phyloP scores from a whole-genome alignment of 2,797 vertebrate species.

The Coregonus ussuriensis region DNA sequence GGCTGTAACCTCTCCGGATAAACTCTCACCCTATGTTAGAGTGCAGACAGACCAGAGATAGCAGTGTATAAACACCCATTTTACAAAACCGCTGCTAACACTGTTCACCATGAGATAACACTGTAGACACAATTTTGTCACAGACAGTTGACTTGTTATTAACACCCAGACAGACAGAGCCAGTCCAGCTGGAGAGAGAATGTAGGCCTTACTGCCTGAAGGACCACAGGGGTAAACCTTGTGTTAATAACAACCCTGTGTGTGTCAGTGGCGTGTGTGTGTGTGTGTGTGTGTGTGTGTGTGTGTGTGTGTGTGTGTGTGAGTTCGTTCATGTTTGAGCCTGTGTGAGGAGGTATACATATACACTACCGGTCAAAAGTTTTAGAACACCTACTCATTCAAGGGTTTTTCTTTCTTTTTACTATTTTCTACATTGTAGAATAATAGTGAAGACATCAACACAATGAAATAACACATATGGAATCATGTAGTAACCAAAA shows the following conservation, averaged over 20 bases:
- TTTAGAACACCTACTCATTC: no score
- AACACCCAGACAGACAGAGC: conserved; percentile 14
- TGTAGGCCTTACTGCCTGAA: background rate
- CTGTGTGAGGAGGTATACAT: background rate
- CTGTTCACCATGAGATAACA: background rate
- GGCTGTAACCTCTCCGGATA: conserved; percentile 45
- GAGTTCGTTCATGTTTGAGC: background rate
- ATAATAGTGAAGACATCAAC: no score
- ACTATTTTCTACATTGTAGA: no score
- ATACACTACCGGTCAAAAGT: background rate
- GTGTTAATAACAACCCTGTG: conserved; percentile 15
- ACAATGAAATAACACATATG: no score
- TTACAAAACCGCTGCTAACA: background rate
- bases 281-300: background rate
- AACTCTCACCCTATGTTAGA: conserved; percentile 45
- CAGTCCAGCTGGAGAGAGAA: conserved; percentile 8
- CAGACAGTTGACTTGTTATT: conserved; percentile 8
- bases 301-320: background rate
- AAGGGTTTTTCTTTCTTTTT: no score
- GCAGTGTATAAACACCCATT: conserved; percentile 9
- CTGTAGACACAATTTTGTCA: conserved; percentile 4
- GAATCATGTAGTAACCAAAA: no score
- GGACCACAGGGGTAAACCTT: background rate
- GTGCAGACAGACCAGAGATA: background rate
- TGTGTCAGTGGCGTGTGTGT: background rate